phyloP scores from a whole-genome alignment of 2,113 vertebrate species.

The Tursiops truncatus region DNA sequence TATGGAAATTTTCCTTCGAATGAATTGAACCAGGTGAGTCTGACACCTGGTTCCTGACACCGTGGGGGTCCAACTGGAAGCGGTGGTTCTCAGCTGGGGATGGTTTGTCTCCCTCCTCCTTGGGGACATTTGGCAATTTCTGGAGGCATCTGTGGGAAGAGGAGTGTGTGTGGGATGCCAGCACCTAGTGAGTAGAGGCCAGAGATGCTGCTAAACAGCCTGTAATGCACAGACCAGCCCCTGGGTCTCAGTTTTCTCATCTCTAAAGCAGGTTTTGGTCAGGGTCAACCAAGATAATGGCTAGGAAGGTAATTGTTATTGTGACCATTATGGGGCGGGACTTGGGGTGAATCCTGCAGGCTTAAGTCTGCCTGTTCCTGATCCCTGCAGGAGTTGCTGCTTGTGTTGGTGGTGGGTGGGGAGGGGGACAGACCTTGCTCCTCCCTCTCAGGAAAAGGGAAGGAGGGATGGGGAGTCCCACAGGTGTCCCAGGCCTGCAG shows the following conservation, averaged over 20 bases:
- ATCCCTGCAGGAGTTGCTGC: background rate
- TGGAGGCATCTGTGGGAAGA: background rate
- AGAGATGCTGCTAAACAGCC: background rate
- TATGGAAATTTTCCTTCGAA: background rate
- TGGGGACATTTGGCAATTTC: background rate
- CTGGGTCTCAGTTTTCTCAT: background rate
- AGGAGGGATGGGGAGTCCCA: slow-evolving; percentile 39
- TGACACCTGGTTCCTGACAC: background rate
- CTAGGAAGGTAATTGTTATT: background rate
- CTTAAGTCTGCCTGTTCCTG: background rate
- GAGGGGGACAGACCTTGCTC: background rate
- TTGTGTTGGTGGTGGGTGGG: background rate
- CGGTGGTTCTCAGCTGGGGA: background rate
- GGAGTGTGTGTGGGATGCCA: background rate
- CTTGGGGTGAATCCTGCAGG: accelerated
- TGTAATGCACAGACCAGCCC: accelerated
- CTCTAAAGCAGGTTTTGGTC: background rate
- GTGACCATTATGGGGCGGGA: background rate
- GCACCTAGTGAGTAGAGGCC: background rate
- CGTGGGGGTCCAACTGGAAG: background rate
- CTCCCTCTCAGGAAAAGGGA: background rate
- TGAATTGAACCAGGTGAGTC: background rate
- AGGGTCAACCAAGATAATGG: background rate
- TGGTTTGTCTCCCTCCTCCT: background rate
- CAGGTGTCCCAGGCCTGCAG: slow-evolving; percentile 74